Evolutionary conservation across 2,113 vertebrate genomes (phyloP), one percentile per base, ranked within the genome.

Genomic region (Bubo scandiacus): DNA sequence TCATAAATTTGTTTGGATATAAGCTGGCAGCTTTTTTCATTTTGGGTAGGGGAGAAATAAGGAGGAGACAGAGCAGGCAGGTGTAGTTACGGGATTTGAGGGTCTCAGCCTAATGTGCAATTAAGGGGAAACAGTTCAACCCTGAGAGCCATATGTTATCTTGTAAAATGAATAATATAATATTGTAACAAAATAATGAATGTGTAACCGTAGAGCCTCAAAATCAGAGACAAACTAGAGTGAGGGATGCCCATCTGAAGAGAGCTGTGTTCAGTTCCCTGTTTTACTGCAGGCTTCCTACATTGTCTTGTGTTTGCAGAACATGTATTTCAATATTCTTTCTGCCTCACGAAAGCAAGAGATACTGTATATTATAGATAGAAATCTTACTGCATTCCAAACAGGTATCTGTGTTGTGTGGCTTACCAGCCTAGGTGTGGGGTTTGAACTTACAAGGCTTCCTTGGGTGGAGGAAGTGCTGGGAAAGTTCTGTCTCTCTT

Each of bases 361-460:
- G 26, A 6, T 20, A 11, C 34, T 43, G 11, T 4, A 3, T 2
- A 36, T 20, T 4, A 2, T 6, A 74, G 72, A 10, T 14, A 10
- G 0, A 45, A 65, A 23, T 10, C 9, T 49, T 19, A 4, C 8
- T 18, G 16, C 10, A 4, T 67, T 61, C n/a, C 26, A 15, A 6
- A 6, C 12, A 27, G 7, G 6, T 4, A 18, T 20, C 22, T 17
- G 16, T 45, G 4, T 6, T 10, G 12, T 43, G 34, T 30, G 21
- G 11, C 8, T 52, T 15, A 11, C 21, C 40, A 61, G 58, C 20
- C 21, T 5, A 4, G 66, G 19, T 2, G 0, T 0, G 23, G 16
- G 5, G 0, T 22, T 38, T 59, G 49, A 52, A 52, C 3, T 19
- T 27, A 15, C 1, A 40, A 49, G n/a, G 45, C 57, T 71, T 14